Evolutionary conservation across 2,888 invertebrate species (phyloP).

Genomic region (Scaptomyza caliginosa): DNA sequence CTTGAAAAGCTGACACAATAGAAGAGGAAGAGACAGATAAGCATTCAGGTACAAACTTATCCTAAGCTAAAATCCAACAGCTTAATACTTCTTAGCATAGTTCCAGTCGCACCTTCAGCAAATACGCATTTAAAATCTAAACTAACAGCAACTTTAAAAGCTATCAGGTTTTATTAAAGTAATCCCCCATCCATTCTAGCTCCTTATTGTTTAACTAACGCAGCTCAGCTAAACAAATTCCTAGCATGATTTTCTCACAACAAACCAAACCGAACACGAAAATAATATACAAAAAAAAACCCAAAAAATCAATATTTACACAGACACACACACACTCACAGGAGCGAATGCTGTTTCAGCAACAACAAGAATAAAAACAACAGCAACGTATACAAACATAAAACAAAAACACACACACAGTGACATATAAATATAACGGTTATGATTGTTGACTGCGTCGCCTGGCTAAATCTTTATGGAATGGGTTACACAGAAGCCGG

Average conservation of each 20-base stretch:
- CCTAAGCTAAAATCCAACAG: no score
- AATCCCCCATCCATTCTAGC: background rate
- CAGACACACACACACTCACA: conserved; percentile 33
- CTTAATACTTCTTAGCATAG: no score
- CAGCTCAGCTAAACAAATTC: conserved; percentile 53
- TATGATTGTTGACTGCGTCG: conserved; percentile 44
- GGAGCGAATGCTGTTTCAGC: conserved; percentile 39
- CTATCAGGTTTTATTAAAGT: background rate
- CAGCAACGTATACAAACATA: conserved; percentile 24
- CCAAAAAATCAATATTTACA: conserved; percentile 69
- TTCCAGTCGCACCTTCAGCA: no score
- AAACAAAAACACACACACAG: conserved; percentile 42
- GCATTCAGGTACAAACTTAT: no score
- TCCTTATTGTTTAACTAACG: conserved; percentile 26
- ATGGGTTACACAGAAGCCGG: conserved; percentile 19
- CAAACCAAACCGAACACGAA: conserved; percentile 1
- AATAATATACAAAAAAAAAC: background rate
- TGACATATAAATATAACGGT: conserved; percentile 32
- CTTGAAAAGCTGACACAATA: background rate
- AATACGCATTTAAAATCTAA: background rate
- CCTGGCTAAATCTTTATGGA: background rate
- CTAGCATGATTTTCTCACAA: conserved; percentile 38
- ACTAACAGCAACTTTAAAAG: background rate
- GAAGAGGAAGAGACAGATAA: background rate
- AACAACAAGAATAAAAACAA: conserved; percentile 33